Evolutionary conservation across 1,140 invertebrate genomes (phyloP), one percentile per base, ranked within the genome.

Genomic region (Diorhabda sublineata): DNA sequence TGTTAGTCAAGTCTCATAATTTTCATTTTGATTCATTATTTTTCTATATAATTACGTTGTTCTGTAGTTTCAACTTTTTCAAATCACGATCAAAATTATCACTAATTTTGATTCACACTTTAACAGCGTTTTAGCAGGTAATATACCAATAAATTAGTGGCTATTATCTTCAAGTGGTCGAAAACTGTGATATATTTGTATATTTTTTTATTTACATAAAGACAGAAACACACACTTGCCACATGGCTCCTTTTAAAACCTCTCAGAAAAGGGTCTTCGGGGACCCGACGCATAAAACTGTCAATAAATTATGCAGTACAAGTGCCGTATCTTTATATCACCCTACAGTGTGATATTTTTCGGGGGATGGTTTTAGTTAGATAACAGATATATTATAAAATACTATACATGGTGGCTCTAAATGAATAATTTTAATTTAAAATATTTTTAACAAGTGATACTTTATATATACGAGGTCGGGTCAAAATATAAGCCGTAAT

Each of bases 161-260:
- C 47, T 52, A 52, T 52, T 52, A 52, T 52, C 47, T 52, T 8
- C n/a, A 52, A 2, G 47, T 52, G 47, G 47, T 52, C 6, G 47
- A 52, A 2, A 52, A n/a, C 47, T 52, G 47, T 52, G 47, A 52
- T 52, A 26, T 26, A 52, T 52, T 52, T 52, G 58, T 59, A 11
- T 59, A 42, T 26, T 59, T 59, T 56, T 59, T 59, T 59, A 59
- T 59, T 59, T 59, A 59, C 58, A 59, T 59, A 59, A 11, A 42
- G 26, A 59, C 2, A 59, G 6, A 11, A 11, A 59, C 8, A 62
- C 9, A 44, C 47, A 65, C 64, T 43, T 58, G 52, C 64, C 64
- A 65, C 56, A 65, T 65, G 64, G 64, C 64, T 64, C 63, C 64
- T 58, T 65, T 65, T 65, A 65, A 58, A 47, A 58, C 42, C 41